phyloP scores from a whole-genome alignment of 2,888 invertebrate species.

The Noctua comes region DNA sequence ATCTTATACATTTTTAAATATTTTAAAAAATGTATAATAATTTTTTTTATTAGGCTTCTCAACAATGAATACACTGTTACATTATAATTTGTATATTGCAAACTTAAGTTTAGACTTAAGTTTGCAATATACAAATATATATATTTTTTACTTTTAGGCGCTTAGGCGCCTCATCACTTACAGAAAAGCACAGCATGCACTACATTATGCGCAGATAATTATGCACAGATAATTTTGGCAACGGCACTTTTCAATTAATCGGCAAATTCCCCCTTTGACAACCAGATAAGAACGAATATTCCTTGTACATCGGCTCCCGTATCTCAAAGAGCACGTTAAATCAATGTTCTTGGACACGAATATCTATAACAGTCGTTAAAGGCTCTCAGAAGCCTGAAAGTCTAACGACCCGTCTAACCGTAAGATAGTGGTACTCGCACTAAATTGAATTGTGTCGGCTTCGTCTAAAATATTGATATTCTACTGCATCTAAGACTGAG shows the following conservation, averaged over 20 bases:
- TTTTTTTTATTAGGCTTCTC: no score
- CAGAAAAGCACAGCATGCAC: no score
- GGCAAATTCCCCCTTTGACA: background rate
- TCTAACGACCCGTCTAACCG: slow-evolving; percentile 47
- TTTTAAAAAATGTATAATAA: no score
- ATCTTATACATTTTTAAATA: no score
- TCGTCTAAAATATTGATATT: slow-evolving; percentile 47
- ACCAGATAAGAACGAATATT: slow-evolving; percentile 5
- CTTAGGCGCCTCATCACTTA: no score
- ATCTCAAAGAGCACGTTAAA: slow-evolving; percentile 46
- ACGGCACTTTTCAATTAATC: background rate
- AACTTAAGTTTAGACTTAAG: no score
- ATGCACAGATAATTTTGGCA: no score
- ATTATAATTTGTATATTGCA: no score
- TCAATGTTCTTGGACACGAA: slow-evolving; percentile 32
- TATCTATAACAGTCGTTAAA: slow-evolving; percentile 50
- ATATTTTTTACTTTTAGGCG: no score
- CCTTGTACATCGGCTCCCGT: background rate
- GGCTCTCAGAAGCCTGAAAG: slow-evolving; percentile 45
- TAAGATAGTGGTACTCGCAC: slow-evolving; percentile 30
- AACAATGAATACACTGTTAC: no score
- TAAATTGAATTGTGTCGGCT: slow-evolving; percentile 47
- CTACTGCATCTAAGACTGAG: slow-evolving; percentile 6
- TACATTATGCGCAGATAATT: no score
- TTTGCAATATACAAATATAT: no score